phyloP scores from a whole-genome alignment of 2,113 vertebrate genomes.

The Etheostoma cragini region DNA sequence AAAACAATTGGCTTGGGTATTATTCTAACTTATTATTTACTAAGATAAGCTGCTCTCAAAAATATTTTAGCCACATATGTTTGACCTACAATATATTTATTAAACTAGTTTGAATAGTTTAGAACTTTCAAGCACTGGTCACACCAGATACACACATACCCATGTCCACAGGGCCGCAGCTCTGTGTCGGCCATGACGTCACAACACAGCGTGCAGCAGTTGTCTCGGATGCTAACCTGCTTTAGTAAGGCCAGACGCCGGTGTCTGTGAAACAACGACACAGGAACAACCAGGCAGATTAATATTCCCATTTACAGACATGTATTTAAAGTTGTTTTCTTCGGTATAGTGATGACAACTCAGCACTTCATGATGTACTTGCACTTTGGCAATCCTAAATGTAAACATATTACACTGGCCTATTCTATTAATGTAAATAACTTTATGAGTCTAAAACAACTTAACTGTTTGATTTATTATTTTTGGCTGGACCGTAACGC shows the following conservation, averaged over 20 bases:
- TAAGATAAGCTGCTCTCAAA: background rate
- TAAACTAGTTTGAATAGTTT: background rate
- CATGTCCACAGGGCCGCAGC: slow-evolving; percentile 95
- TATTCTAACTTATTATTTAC: background rate
- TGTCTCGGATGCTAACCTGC: slow-evolving; percentile 98
- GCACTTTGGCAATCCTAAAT: background rate
- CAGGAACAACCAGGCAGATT: background rate
- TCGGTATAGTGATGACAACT: background rate
- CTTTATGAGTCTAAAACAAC: background rate
- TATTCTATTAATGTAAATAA: background rate
- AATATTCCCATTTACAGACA: background rate
- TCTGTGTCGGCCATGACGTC: slow-evolving; percentile 98
- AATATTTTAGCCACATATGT: background rate
- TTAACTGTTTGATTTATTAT: background rate
- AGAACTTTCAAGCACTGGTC: background rate
- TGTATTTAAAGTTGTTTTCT: background rate
- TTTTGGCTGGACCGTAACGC: too few species aligned
- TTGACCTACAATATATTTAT: too few species aligned
- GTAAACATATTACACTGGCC: too few species aligned
- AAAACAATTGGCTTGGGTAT: background rate
- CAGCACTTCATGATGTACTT: background rate
- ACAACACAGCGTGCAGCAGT: slow-evolving; percentile 98
- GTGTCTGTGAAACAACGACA: slow-evolving; percentile 85
- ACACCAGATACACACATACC: slow-evolving; percentile 81
- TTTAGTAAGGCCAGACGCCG: slow-evolving; percentile 95